Conservation (phyloP, 2,888 invertebrate species). For the Brachypalpus laphriformis region DNA sequence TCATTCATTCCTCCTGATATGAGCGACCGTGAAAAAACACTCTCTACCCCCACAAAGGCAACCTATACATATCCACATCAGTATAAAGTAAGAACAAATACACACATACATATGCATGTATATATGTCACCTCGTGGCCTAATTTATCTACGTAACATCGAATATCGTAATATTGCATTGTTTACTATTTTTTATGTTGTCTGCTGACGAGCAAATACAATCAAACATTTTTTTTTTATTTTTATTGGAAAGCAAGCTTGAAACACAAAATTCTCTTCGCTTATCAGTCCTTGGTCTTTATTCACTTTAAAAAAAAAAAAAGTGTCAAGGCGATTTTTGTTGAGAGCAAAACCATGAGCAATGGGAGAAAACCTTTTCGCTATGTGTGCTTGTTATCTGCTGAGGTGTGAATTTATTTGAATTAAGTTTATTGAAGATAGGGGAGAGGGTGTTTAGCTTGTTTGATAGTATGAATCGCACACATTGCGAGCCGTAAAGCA, state of each 20-base stretch:
- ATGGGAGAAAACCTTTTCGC: neutral
- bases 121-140: neutral
- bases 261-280: neutral
- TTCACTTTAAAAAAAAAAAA: neutral
- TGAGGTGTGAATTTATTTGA: slow-evolving; percentile 1
- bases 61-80: neutral
- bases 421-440: neutral
- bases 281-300: slow-evolving; percentile 30
- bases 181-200: slow-evolving; percentile 1
- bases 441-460: neutral
- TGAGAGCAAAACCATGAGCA: neutral
- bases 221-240: neutral
- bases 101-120: neutral
- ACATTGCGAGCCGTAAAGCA: neutral
- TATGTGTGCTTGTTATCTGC: neutral
- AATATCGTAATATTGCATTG: slow-evolving; percentile 6
- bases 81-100: no score
- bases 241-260: neutral
- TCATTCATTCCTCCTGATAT: neutral
- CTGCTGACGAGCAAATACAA: neutral
- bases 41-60: neutral
- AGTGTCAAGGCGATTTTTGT: slow-evolving; percentile 10
- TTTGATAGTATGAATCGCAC: neutral
- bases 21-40: neutral
- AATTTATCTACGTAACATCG: neutral